Evolutionary conservation across 2,888 invertebrate genomes (phyloP).

Genomic region (Clepsis dumicolana): DNA sequence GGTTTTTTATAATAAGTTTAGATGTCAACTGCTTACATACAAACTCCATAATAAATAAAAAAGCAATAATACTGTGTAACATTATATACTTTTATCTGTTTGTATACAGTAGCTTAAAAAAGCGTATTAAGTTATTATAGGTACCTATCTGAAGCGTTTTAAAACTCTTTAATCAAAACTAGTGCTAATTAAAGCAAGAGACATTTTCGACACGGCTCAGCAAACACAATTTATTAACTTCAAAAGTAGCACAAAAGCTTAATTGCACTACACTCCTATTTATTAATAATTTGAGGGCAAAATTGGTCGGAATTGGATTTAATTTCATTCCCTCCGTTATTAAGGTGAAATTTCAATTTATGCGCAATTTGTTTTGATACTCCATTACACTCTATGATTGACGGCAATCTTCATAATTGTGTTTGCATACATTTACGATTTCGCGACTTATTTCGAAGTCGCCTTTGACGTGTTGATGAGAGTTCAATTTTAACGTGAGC

Average conservation of each 20-base stretch:
- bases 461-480: neutral
- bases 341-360: slow-evolving; percentile 39
- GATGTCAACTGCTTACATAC: too few relatives aligned
- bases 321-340: slow-evolving; percentile 22
- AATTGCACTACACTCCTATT: slow-evolving; percentile 29
- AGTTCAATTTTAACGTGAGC: slow-evolving; percentile 3
- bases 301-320: slow-evolving; percentile 38
- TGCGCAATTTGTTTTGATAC: slow-evolving; percentile 40
- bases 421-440: slow-evolving; percentile 34
- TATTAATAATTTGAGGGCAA: slow-evolving; percentile 31
- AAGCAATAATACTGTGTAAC: too few relatives aligned
- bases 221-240: neutral
- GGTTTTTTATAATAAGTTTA: too few relatives aligned
- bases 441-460: slow-evolving; percentile 11
- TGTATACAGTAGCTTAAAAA: too few relatives aligned
- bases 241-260: slow-evolving; percentile 13
- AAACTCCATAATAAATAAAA: too few relatives aligned
- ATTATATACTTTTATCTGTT: too few relatives aligned
- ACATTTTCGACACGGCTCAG: neutral
- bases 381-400: slow-evolving; percentile 37
- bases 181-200: neutral
- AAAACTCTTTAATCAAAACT: neutral
- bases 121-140: too few relatives aligned
- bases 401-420: slow-evolving; percentile 35
- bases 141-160: too few relatives aligned